Evolutionary conservation across 2,888 invertebrate species (phyloP).

Genomic region (Tetragonula carbonaria): DNA sequence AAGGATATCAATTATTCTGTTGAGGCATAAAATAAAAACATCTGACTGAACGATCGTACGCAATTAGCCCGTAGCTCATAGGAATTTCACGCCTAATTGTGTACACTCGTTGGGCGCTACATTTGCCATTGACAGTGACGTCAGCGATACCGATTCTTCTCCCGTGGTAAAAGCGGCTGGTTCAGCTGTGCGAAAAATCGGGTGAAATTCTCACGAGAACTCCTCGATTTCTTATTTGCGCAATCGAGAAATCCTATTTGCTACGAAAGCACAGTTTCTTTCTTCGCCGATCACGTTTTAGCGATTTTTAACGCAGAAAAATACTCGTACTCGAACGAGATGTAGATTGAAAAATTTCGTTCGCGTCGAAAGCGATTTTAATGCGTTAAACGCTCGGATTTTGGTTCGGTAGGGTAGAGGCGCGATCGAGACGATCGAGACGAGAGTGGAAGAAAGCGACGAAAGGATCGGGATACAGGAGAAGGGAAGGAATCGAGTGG

Average conservation of each 20-base stretch:
- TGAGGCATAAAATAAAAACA: conserved; percentile 15
- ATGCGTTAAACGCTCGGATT: no score
- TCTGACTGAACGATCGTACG: not conserved
- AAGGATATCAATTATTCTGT: conserved; percentile 53
- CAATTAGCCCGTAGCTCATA: conserved; percentile 39
- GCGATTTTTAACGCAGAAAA: no score
- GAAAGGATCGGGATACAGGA: not conserved
- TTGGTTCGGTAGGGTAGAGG: not conserved
- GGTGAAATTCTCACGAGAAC: not conserved
- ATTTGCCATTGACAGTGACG: conserved; percentile 7
- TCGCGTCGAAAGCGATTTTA: no score
- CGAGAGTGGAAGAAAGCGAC: not conserved
- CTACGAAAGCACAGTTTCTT: no score
- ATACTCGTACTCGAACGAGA: no score
- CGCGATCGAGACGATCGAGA: no score
- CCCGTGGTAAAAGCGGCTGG: conserved; percentile 27
- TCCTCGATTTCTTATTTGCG: no score
- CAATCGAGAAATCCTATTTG: no score
- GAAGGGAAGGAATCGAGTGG: conserved; percentile 26
- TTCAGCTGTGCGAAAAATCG: not conserved
- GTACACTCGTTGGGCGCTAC: not conserved
- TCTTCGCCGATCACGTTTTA: no score
- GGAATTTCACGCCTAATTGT: conserved; percentile 39
- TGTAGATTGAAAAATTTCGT: no score
- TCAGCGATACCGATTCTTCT: not conserved